A percentile compares a stretch with the other conserved stretches of the same genome.
Conservation (phyloP, 2,797 vertebrate species). For the Danionella dracula region DNA sequence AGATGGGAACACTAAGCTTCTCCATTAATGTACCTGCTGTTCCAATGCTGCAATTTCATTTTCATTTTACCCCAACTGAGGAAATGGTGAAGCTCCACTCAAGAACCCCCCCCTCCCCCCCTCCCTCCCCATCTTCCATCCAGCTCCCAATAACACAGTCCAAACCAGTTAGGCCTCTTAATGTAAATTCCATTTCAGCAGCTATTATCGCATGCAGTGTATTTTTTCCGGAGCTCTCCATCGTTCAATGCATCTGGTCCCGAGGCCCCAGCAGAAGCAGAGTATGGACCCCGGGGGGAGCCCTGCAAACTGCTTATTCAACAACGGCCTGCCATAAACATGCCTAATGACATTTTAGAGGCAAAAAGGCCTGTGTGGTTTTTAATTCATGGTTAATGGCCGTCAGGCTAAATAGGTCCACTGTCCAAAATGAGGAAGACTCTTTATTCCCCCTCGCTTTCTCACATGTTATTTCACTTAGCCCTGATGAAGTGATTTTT, state of each 20-base stretch:
- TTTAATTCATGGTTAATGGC: constrained; percentile 83
- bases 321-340: constrained; percentile 77
- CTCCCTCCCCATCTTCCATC: too few relatives aligned
- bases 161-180: constrained; percentile 74
- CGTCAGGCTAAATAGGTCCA: constrained; percentile 73
- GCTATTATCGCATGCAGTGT: constrained; percentile 66
- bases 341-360: constrained; percentile 78
- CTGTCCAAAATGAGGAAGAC: constrained; percentile 68
- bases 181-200: constrained; percentile 80
- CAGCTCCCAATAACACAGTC: too few relatives aligned
- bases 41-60: constrained; percentile 38
- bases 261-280: constrained; percentile 11
- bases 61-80: constrained; percentile 43
- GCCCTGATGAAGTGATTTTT: not conserved
- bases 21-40: constrained; percentile 37
- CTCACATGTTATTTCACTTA: constrained; percentile 12
- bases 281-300: constrained; percentile 56
- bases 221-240: constrained; percentile 56
- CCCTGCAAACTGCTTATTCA: constrained; percentile 79
- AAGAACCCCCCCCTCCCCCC: constrained; percentile 42
- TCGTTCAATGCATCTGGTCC: constrained; percentile 52
- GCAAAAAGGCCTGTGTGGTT: constrained; percentile 82
- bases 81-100: constrained; percentile 9
- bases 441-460: not conserved
- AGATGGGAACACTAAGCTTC: constrained; percentile 18